Evolutionary conservation across 2,888 invertebrate genomes (phyloP).

Genomic region (Pandemis corylana): DNA sequence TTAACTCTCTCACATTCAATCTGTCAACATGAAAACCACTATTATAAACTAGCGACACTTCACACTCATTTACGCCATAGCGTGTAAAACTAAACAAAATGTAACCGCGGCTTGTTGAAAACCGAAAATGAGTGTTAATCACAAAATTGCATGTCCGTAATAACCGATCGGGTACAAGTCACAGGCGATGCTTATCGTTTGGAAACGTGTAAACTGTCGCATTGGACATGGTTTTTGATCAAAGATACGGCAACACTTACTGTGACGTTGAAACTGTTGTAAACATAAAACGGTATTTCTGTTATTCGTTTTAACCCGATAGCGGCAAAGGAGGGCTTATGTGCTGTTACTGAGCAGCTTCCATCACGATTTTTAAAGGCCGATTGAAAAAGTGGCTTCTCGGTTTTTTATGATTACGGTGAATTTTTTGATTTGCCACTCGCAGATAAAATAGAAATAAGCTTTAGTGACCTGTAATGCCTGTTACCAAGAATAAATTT

Average conservation of each 20-base stretch:
- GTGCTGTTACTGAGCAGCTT: too few relatives aligned
- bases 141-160: constrained; percentile 42
- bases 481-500: too few relatives aligned
- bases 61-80: not conserved
- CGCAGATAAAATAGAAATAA: too few relatives aligned
- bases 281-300: not conserved
- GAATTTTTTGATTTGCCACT: too few relatives aligned
- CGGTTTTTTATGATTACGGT: too few relatives aligned
- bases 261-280: not conserved
- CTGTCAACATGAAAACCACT: not conserved
- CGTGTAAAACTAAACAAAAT: constrained; percentile 12
- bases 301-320: not conserved
- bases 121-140: constrained; percentile 40
- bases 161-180: constrained; percentile 31
- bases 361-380: too few relatives aligned
- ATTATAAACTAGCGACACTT: not conserved
- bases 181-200: not conserved
- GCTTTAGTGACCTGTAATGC: too few relatives aligned
- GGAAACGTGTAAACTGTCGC: not conserved
- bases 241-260: not conserved
- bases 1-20: too few relatives aligned
- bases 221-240: not conserved
- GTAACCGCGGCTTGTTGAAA: constrained; percentile 34
- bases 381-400: too few relatives aligned
- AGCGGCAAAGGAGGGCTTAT: too few relatives aligned